These are phyloP conservation scores for Monomorium pharaonis DNA, from an alignment of 1,140 invertebrate species.

Conservation along the genomic window DNA sequence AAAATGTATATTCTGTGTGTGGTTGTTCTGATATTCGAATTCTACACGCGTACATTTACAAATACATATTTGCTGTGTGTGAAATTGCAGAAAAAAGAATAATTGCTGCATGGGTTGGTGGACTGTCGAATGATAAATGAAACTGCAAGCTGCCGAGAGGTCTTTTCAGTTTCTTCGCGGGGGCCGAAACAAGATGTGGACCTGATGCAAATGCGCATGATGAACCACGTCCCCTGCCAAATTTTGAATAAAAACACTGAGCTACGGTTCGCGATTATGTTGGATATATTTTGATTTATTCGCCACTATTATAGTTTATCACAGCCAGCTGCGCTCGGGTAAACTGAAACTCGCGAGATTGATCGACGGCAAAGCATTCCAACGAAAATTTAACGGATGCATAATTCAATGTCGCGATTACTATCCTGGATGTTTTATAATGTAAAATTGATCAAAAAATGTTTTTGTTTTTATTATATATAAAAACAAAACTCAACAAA, in stretches of 20 bases:
- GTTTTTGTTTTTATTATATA: not conserved
- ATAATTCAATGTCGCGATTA: constrained; percentile 13
- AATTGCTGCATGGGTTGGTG: constrained; percentile 29
- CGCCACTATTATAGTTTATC: constrained; percentile 31
- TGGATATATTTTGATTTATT: constrained; percentile 40
- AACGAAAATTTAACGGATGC: constrained; percentile 21
- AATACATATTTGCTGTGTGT: not conserved
- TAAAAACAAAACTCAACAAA: not conserved
- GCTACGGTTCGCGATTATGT: not conserved
- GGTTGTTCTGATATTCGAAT: not conserved
- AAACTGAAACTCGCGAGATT: not conserved
- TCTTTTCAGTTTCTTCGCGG: constrained; percentile 16
- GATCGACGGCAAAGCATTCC: constrained; percentile 1
- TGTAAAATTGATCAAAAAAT: not conserved
- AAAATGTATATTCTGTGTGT: not conserved
- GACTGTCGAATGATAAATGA: constrained; percentile 36
- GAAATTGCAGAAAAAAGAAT: constrained; percentile 27
- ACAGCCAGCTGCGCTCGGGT: constrained; percentile 6
- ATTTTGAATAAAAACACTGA: constrained; percentile 38
- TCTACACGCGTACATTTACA: not conserved
- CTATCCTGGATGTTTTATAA: not conserved
- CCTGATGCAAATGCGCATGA: not conserved
- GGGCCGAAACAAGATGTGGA: not conserved
- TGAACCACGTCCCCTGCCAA: constrained; percentile 1
- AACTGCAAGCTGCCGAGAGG: constrained; percentile 17